Conservation (phyloP, 2,797 vertebrate species). For the Molothrus ater region DNA sequence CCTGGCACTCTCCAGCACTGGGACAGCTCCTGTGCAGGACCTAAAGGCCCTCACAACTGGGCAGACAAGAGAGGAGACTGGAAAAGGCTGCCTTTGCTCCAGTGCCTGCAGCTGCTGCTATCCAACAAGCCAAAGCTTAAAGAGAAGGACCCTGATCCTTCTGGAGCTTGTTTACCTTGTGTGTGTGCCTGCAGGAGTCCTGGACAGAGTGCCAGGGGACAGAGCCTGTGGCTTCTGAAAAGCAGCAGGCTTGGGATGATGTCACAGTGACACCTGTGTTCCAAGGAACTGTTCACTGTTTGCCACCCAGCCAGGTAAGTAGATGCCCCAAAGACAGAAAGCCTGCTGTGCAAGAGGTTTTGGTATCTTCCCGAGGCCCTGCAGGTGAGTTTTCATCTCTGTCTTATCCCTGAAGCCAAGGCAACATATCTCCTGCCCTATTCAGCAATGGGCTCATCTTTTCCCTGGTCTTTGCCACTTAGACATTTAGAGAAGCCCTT, state of each 20-base stretch:
- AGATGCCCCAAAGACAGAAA: background rate
- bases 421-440: background rate
- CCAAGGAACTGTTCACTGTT: background rate
- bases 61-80: accelerated
- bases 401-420: background rate
- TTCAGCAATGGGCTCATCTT: background rate
- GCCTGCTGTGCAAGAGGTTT: background rate
- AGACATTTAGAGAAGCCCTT: background rate
- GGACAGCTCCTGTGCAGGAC: background rate
- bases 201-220: background rate
- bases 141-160: background rate
- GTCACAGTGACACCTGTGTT: background rate
- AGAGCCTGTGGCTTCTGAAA: background rate
- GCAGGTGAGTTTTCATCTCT: background rate
- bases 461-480: background rate
- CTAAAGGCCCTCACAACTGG: background rate
- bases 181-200: background rate
- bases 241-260: background rate
- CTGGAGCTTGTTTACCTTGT: background rate
- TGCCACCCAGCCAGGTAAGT: too few species aligned
- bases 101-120: background rate
- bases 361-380: background rate
- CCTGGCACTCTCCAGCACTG: accelerated
- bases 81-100: background rate
- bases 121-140: background rate